Conservation (phyloP, 2,888 invertebrate genomes). For the Pseudococcus longispinus region DNA sequence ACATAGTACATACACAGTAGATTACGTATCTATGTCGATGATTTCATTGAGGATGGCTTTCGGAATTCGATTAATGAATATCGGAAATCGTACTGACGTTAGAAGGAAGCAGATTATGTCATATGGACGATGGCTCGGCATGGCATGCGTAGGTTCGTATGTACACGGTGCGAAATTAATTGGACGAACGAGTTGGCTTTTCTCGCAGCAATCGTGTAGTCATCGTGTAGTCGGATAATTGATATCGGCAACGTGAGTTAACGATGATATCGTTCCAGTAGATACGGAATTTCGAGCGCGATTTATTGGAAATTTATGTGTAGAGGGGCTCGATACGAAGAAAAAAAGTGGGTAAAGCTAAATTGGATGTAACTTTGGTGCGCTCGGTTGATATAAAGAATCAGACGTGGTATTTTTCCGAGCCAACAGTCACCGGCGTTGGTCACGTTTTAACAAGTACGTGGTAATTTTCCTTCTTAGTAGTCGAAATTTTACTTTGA, state of each 20-base stretch:
- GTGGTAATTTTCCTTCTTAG: background rate
- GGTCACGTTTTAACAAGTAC: conserved; percentile 13
- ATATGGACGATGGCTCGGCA: background rate
- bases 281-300: background rate
- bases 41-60: conserved; percentile 7
- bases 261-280: background rate
- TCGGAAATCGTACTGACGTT: background rate
- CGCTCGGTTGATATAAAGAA: background rate
- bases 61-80: conserved; percentile 14
- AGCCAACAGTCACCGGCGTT: background rate
- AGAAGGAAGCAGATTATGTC: background rate
- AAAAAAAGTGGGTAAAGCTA: background rate
- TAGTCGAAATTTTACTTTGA: background rate
- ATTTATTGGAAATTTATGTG: background rate
- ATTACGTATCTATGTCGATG: background rate
- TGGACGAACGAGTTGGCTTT: background rate
- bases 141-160: background rate
- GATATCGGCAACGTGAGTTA: conserved; percentile 15
- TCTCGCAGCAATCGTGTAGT: background rate
- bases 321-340: background rate
- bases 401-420: background rate
- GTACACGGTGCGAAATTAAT: background rate
- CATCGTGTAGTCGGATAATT: background rate
- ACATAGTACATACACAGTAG: background rate
- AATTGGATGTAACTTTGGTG: background rate